Base-by-base conservation (phyloP, 2,797 vertebrate species). In the Okamejei kenojei region DNA sequence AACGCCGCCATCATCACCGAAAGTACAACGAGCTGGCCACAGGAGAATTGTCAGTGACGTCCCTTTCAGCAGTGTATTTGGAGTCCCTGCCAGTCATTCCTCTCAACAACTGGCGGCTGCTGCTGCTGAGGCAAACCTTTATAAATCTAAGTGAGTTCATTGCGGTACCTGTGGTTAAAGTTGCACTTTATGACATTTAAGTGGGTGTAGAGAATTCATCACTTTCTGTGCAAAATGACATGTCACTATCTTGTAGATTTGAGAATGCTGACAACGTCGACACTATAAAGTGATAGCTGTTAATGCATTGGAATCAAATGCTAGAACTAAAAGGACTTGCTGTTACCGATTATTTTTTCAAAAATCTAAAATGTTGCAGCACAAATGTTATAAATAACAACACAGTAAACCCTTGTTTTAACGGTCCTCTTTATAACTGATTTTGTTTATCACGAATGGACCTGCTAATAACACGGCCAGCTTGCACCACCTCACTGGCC, bases 31-130 rank as follows among this genome's bases (percentile, higher is more conserved):
- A 19, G 97, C 97, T 0, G 98, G 99, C 19, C 99, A 99, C 95
- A 95, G 99, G 93, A 96, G 99, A 94, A 99, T 99, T 95, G 96
- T 99, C 94, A 99, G 99, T 15, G 99, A 99, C 0, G 98, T 99
- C 94, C 99, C 99, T 9, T 98, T 99, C 96, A 99, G 99, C 9
- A 96, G 98, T 0, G 97, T 99, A 74, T 99, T 99, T 7, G 99
- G 99, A 6, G 98, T 99, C 92, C 98, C 99, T 13, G 97, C 98
- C 94, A 99, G 99, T 97, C 98, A 98, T 94, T 99, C 99, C 91
- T 99, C 99, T 17, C 98, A 98, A 96, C 97, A 99, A 90, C 97
- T 99, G 90, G 98, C 99, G 94, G 97, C 99, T 0, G 99, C 99
- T 0, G 99, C 99, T 38, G 98, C 99, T 0, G 98, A 99, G 95